Evolutionary conservation across 2,888 invertebrate genomes (phyloP), one percentile per base, ranked within the genome.

Genomic region (Portevinia maculata): DNA sequence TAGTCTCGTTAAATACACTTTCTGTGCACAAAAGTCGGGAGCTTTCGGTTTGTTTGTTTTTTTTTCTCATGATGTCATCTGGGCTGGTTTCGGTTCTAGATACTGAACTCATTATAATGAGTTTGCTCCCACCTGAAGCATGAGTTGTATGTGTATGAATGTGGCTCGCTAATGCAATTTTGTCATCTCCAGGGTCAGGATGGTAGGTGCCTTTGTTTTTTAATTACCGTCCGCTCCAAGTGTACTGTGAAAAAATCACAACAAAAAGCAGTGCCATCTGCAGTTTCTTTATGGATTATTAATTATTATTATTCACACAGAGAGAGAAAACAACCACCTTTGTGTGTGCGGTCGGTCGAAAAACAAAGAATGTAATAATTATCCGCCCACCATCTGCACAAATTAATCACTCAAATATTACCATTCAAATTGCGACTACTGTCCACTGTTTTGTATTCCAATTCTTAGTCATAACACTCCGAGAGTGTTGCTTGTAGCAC

Each of bases 281-380:
- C 34, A 50, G 46, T 67, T 70, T 39, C 39, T 67, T 73, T 79
- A 79, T 79, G 73, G 73, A 44, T 73, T 67, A 79, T 79, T 67
- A 60, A 73, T 60, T 67, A 64, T 39, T 39, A n/a, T 37, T 24
- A 13, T 39, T 70, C 13, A 7, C 9, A 30, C 6, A 13, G 6
- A 65, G 13, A 44, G 24, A 3, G 24, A 24, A 2, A 24, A 5
- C 2, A 5, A 24, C 24, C 75, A 70, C 70, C 70, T 81, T 81
- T 74, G 79, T 74, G 41, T 55, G 19, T 65, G 50, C n/a, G n/a
- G n/a, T 28, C 24, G 48, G 34, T 9, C 17, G 11, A 32, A 50
- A 75, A 62, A 83, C 83, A 83, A 83, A 83, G 83, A 78, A 76
- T 52, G 67, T 73, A 76, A 83, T 83, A 78, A 83, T 83, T 73